Evolutionary conservation across 2,113 vertebrate genomes (phyloP).

Genomic region (Ctenomys sociabilis): DNA sequence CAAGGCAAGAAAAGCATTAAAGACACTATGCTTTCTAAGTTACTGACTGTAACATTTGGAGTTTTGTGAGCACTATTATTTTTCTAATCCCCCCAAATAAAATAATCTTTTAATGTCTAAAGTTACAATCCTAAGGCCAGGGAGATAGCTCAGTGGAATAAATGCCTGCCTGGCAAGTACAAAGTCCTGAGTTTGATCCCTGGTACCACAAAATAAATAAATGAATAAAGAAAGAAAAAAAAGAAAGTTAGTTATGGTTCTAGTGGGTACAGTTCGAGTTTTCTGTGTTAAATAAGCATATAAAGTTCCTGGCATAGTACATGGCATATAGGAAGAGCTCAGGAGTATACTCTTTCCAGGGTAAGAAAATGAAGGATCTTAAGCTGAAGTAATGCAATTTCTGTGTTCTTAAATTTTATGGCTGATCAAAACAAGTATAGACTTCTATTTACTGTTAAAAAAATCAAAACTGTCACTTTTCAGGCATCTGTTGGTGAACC

Average conservation of each 20-base stretch:
- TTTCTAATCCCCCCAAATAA: constrained; percentile 10
- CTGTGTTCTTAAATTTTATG: constrained; percentile 13
- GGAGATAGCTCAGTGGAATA: too few relatives aligned
- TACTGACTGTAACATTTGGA: constrained; percentile 22
- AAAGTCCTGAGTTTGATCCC: too few relatives aligned
- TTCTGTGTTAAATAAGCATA: constrained; percentile 3
- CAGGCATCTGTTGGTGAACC: constrained; percentile 98
- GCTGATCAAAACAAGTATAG: constrained; percentile 33
- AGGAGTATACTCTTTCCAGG: neutral
- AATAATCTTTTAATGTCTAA: constrained; percentile 13
- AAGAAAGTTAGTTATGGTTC: neutral
- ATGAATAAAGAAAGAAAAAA: too few relatives aligned
- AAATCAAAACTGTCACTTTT: constrained; percentile 46
- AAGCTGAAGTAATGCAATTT: neutral
- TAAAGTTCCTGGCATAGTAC: neutral
- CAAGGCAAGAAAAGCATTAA: neutral
- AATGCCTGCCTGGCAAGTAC: too few relatives aligned
- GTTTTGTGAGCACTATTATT: neutral
- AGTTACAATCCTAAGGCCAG: neutral
- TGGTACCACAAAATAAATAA: too few relatives aligned
- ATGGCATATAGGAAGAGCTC: neutral
- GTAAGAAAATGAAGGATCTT: constrained; percentile 38
- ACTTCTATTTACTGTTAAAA: constrained; percentile 29
- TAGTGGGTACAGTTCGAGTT: constrained; percentile 16
- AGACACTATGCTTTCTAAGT: constrained; percentile 15